These are phyloP conservation scores for Mesocricetus auratus DNA, from an alignment of 2,113 vertebrate genomes.

Conservation along the genomic window DNA sequence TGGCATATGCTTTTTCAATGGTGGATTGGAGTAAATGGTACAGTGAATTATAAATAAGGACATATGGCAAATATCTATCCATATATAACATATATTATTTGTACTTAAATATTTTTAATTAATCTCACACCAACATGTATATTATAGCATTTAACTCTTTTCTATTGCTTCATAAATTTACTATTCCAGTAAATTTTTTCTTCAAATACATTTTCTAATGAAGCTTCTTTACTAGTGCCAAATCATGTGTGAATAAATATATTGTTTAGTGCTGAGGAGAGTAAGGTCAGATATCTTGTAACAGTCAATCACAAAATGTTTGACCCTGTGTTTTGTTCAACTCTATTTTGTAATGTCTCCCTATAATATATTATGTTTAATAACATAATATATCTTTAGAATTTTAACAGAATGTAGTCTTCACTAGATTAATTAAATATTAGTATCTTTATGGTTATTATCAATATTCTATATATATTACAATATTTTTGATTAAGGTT, in stretches of 20 bases:
- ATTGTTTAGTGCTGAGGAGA: neutral
- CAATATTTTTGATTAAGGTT: neutral
- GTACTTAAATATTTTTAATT: conserved; percentile 59
- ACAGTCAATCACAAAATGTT: neutral
- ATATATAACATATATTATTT: conserved; percentile 64
- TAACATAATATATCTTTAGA: neutral
- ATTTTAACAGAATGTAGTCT: neutral
- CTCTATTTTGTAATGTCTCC: neutral
- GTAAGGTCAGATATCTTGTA: neutral
- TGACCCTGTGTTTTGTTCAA: neutral
- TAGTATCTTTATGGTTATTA: neutral
- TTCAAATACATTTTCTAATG: conserved; percentile 22
- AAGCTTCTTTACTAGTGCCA: neutral
- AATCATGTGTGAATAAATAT: neutral
- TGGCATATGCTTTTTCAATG: conserved; percentile 66
- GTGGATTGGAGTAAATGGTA: conserved; percentile 41
- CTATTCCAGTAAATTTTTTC: conserved; percentile 6
- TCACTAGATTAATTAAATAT: neutral
- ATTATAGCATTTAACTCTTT: neutral
- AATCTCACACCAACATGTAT: conserved; percentile 22
- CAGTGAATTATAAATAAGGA: conserved; percentile 60
- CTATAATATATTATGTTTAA: neutral
- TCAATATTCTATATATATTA: neutral
- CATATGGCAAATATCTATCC: conserved; percentile 65
- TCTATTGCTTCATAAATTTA: conserved; percentile 13